Evolutionary conservation across 1,140 invertebrate species (phyloP).

Genomic region (Pachyrhynchus sulphureomaculatus): DNA sequence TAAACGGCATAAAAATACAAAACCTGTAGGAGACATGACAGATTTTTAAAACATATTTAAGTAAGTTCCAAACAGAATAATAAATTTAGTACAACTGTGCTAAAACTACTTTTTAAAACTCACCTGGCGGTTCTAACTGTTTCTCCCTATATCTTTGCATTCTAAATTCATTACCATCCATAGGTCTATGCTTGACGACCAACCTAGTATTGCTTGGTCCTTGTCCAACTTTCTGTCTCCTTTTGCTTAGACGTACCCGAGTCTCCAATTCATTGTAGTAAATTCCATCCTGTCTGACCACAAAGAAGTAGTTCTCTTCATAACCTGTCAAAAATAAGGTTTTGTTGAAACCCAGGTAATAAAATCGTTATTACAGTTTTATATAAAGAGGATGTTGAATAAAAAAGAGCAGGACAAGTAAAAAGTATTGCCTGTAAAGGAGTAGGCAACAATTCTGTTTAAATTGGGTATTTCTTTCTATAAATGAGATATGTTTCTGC

Average conservation of each 20-base stretch:
- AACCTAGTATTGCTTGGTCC: conserved; percentile 78
- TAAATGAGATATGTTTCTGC: too few relatives aligned
- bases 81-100: too few relatives aligned
- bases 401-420: too few relatives aligned
- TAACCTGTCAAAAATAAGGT: conserved; percentile 60
- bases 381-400: too few relatives aligned
- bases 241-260: conserved; percentile 87
- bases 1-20: too few relatives aligned
- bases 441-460: too few relatives aligned
- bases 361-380: neutral
- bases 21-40: too few relatives aligned
- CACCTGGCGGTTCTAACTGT: conserved; percentile 74
- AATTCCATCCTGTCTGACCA: conserved; percentile 85
- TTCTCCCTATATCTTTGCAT: conserved; percentile 85
- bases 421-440: too few relatives aligned
- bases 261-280: conserved; percentile 98
- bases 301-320: conserved; percentile 98
- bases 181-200: conserved; percentile 85
- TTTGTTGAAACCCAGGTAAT: neutral
- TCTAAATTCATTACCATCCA: conserved; percentile 83
- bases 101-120: too few relatives aligned
- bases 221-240: conserved; percentile 75
- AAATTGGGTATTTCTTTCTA: too few relatives aligned
- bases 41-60: too few relatives aligned
- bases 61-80: too few relatives aligned